These are phyloP conservation scores for Microcebus tavaratra DNA, from an alignment of 2,113 vertebrate genomes.

Conservation along the genomic window DNA sequence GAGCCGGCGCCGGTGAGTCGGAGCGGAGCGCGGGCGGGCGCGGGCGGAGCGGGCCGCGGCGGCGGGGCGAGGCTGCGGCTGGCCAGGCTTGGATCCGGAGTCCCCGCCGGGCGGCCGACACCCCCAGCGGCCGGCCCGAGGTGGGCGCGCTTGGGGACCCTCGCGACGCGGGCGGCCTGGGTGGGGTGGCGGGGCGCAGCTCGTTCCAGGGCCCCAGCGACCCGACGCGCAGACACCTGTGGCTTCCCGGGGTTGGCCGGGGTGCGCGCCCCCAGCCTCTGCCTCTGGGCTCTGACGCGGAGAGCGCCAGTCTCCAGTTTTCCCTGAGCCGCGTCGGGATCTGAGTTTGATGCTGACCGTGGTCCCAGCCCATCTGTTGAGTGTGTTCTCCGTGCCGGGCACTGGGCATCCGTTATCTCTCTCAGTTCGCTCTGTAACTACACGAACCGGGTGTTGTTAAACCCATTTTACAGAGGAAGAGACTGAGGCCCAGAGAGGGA, in stretches of 20 bases:
- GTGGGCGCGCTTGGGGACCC: neutral
- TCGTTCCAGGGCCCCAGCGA: neutral
- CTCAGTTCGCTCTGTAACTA: neutral
- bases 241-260: neutral
- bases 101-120: neutral
- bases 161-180: neutral
- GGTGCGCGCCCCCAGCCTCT: neutral
- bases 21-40: neutral
- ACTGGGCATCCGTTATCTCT: neutral
- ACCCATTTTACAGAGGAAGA: slow-evolving; percentile 32
- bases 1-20: slow-evolving; percentile 64
- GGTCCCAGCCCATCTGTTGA: neutral
- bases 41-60: neutral
- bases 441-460: neutral
- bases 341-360: neutral
- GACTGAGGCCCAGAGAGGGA: neutral
- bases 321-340: neutral
- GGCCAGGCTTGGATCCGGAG: neutral
- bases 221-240: slow-evolving; percentile 58
- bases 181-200: neutral
- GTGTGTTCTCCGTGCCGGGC: neutral
- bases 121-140: neutral
- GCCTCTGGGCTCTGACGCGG: fast-evolving
- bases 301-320: neutral
- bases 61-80: neutral